Conservation (phyloP, 2,797 vertebrate genomes). For the Stomatorhinus walkeri region DNA sequence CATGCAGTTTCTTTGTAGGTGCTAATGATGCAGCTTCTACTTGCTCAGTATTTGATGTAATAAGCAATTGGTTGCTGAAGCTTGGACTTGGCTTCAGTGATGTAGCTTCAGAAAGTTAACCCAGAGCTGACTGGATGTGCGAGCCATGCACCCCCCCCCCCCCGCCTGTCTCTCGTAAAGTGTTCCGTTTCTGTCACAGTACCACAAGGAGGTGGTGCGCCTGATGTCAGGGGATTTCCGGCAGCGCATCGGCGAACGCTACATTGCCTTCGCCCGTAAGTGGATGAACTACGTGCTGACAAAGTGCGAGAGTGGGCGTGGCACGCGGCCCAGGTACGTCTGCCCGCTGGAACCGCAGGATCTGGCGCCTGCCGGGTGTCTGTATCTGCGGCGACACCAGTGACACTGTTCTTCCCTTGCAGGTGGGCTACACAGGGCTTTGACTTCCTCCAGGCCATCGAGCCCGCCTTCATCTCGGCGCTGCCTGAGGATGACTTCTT, state of each 20-base stretch:
- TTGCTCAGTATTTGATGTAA: not conserved
- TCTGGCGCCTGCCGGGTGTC: not conserved
- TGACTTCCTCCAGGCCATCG: constrained; percentile 97
- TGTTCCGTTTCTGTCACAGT: constrained; percentile 53
- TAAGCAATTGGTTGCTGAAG: not conserved
- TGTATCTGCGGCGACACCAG: not conserved
- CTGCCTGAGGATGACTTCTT: constrained; percentile 97
- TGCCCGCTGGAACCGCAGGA: too few species aligned
- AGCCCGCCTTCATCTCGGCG: constrained; percentile 93
- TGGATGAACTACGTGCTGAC: constrained; percentile 99
- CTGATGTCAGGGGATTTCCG: constrained; percentile 96
- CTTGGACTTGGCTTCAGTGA: not conserved
- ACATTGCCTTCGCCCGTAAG: constrained; percentile 90
- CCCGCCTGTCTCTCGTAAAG: not conserved
- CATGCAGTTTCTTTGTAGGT: not conserved
- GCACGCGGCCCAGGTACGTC: constrained; percentile 88
- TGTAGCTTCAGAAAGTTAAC: not conserved
- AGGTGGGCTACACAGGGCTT: constrained; percentile 99
- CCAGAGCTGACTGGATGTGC: not conserved
- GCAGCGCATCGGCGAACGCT: constrained; percentile 92
- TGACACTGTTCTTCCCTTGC: constrained; percentile 15
- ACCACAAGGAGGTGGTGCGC: constrained; percentile 97
- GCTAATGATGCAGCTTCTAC: not conserved
- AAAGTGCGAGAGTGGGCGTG: constrained; percentile 96
- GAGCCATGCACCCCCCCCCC: not conserved